Evolutionary conservation across 2,797 vertebrate species (phyloP).

Genomic region (Lates japonicus): DNA sequence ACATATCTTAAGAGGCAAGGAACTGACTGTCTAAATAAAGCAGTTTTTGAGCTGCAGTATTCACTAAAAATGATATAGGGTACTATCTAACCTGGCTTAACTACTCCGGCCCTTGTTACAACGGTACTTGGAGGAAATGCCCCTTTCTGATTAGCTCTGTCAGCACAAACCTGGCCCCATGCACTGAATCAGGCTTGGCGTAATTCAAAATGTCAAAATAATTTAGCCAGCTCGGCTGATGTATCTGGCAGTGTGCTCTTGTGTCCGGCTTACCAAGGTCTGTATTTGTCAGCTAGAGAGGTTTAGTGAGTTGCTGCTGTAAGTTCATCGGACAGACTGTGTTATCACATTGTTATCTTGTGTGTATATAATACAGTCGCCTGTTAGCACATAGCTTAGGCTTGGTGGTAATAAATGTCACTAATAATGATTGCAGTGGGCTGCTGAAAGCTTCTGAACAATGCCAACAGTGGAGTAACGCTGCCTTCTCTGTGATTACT

Average conservation of each 20-base stretch:
- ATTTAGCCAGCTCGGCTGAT: not conserved
- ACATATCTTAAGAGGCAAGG: not conserved
- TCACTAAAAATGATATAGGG: not conserved
- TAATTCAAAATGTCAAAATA: slow-evolving; percentile 19
- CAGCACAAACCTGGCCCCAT: not conserved
- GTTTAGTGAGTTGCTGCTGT: not conserved
- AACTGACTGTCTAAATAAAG: not conserved
- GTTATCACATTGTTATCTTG: not conserved
- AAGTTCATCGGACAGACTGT: not conserved
- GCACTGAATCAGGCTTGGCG: slow-evolving; percentile 4
- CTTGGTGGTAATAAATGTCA: slow-evolving; percentile 23
- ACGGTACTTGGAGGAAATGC: not conserved
- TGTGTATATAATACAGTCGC: slow-evolving; percentile 6
- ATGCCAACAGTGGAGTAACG: slow-evolving; percentile 2
- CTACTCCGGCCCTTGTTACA: not conserved
- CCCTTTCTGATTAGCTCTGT: slow-evolving; percentile 9
- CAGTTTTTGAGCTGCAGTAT: not conserved
- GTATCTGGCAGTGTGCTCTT: not conserved
- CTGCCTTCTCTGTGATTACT: slow-evolving; percentile 10
- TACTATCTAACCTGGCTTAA: not conserved
- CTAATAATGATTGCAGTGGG: slow-evolving; percentile 7
- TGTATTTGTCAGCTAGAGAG: not conserved
- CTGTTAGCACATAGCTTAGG: not conserved
- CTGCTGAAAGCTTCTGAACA: slow-evolving; percentile 22
- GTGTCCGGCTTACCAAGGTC: not conserved